Evolutionary conservation across 2,888 invertebrate genomes (phyloP).

Genomic region (Cosmorhoe ocellata): DNA sequence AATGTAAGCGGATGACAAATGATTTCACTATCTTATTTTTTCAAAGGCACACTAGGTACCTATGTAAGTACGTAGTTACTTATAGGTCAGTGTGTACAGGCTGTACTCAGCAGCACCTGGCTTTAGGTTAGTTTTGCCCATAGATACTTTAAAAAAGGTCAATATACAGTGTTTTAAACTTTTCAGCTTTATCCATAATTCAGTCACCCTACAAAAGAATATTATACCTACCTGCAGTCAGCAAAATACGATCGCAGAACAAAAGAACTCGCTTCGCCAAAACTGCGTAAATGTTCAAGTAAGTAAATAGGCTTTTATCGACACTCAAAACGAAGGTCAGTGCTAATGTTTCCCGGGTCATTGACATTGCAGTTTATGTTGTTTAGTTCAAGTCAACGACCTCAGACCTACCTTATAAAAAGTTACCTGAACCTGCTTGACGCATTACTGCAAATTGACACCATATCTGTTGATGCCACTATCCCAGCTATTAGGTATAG

Average conservation of each 20-base stretch:
- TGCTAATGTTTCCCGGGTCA: conserved; percentile 51
- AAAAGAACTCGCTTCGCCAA: neutral
- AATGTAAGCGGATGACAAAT: conserved; percentile 1
- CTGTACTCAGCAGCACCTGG: no score
- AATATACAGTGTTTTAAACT: no score
- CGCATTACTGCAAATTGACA: conserved; percentile 73
- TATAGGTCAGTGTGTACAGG: no score
- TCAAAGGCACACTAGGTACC: conserved; percentile 5
- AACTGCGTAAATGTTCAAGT: neutral
- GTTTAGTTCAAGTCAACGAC: conserved; percentile 69
- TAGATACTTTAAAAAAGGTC: no score
- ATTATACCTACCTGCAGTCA: no score
- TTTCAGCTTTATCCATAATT: no score
- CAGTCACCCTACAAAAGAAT: no score
- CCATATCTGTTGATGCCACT: conserved; percentile 62
- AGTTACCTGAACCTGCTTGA: conserved; percentile 67
- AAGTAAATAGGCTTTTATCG: neutral
- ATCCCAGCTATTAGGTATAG: neutral
- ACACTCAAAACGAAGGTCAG: conserved; percentile 38
- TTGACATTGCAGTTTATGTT: conserved; percentile 56
- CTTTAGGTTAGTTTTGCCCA: no score
- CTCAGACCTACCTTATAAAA: conserved; percentile 61
- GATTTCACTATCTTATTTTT: conserved; percentile 8
- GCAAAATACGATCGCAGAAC: neutral
- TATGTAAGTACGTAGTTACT: neutral